Base-by-base conservation (phyloP, 2,888 invertebrate genomes). In the Cetonia aurata region DNA sequence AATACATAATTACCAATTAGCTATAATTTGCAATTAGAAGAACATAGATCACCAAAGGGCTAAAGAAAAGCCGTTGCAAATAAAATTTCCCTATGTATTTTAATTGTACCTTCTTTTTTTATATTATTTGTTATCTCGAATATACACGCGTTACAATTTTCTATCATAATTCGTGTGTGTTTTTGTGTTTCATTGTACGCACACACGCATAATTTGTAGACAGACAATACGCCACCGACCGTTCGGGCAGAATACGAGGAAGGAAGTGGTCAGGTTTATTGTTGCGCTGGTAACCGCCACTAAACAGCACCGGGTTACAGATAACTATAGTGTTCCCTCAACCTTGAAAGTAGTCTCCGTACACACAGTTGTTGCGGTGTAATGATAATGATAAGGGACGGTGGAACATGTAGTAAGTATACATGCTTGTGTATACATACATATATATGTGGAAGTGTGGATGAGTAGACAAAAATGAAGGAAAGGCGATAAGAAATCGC, bases 301-400 rank as follows among this genome's bases (percentile, higher is more conserved):
- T 17, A 9, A 50, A 31, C 73, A 72, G 68, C 71, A 70, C 71
- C 17, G 62, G 67, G 41, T 56, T 10, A 48, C 13, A 71, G 76
- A 76, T 76, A 75, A 72, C 67, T 53, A 44, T 71, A 72, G 50
- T 17, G 50, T 65, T 65, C 72, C 70, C 74, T 69, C 74, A 73
- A 72, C 76, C 76, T 77, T 77, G 75, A 73, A 75, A 76, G 73
- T 72, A 69, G 74, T 75, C 72, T 74, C 74, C 73, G 25, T 25
- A 25, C 4, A 25, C 74, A 73, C 71, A 67, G 66, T 75, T 37
- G 37, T 37, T 75, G 75, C 70, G 74, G 74, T 72, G 33, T 65
- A 52, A 37, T 72, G 74, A 75, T 75, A 74, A 60, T 52, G 60
- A 60, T 62, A 62, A n/a, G 52, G 52, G 50, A n/a, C 60, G 52